Evolutionary conservation across 2,888 invertebrate genomes (phyloP), one percentile per base, ranked within the genome.

Genomic region (Drosophila barbarae): DNA sequence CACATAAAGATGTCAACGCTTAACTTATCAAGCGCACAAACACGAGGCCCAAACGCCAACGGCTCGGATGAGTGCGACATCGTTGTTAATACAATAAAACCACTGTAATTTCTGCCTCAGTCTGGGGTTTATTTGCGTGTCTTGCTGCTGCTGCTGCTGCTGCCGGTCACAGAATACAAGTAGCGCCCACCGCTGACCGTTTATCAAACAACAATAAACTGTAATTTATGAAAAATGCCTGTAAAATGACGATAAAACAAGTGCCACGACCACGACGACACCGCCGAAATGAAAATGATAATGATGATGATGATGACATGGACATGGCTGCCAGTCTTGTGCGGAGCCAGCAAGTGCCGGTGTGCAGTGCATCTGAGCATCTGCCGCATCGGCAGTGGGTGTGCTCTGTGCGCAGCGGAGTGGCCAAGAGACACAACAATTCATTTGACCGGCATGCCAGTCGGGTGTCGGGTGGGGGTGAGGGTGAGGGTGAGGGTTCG

Each of bases 181-280:
- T 84, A 85, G 85, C 86, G 86, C 85, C 86, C 85, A 85, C 86
- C 74, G 82, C 70, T 84, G 77, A 66, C 72, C 74, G 80, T 80
- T 85, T 84, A 84, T 86, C 85, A 84, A 86, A 86, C 78, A 85
- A 86, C 85, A 86, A 86, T 86, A 86, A 86, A 86, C 85, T 80
- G 84, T 85, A 86, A 86, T 86, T 84, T 85, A 86, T 86, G 86
- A 84, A 86, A 85, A 81, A 79, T 83, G 84, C 85, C 84, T 82
- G 80, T 84, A 83, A 82, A 84, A 76, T 73, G 76, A 82, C 78
- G 82, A 82, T 83, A 80, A 84, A 84, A 80, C 79, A 80, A 80
- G 80, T 82, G 80, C 77, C 72, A 74, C 36, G 68, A 64, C 63
- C 61, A 73, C 67, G 61, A 71, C 52, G 51, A 66, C 67, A 59